phyloP scores from a whole-genome alignment of 92 coral and sea anemone genomes.

The Zoanthus sociatus region DNA sequence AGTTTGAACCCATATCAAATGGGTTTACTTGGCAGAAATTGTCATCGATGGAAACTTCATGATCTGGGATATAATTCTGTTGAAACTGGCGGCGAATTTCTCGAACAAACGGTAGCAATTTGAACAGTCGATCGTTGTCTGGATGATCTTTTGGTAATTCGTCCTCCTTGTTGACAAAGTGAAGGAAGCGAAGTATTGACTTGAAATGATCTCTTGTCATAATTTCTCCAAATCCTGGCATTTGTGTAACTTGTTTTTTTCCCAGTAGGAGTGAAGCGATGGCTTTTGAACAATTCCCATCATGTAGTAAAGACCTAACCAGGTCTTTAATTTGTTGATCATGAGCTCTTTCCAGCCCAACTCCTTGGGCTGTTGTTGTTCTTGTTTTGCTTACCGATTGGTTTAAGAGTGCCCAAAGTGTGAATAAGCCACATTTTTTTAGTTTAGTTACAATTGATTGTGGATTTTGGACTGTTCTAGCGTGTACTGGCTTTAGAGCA shows the following conservation, averaged over 20 bases:
- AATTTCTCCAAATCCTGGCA: slow-evolving; percentile 36
- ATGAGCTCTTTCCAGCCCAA: too few species aligned
- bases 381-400: too few species aligned
- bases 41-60: slow-evolving; percentile 58
- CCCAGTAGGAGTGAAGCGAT: slow-evolving; percentile 20
- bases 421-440: too few species aligned
- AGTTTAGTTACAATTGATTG: too few species aligned
- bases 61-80: slow-evolving; percentile 37
- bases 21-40: slow-evolving; percentile 59
- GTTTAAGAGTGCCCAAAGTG: too few species aligned
- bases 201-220: slow-evolving; percentile 44
- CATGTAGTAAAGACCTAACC: too few species aligned
- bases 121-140: background rate
- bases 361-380: too few species aligned
- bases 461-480: background rate
- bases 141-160: background rate
- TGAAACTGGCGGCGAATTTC: slow-evolving; percentile 10
- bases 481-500: background rate
- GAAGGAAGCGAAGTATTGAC: slow-evolving; percentile 55
- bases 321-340: too few species aligned
- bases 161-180: slow-evolving; percentile 34
- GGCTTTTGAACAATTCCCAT: too few species aligned
- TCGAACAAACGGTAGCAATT: background rate
- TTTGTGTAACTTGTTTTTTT: slow-evolving; percentile 37
- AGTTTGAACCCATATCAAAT: slow-evolving; percentile 60